Evolutionary conservation across 2,113 vertebrate genomes (phyloP), one percentile per base, ranked within the genome.

Genomic region (Entosphenus tridentatus): DNA sequence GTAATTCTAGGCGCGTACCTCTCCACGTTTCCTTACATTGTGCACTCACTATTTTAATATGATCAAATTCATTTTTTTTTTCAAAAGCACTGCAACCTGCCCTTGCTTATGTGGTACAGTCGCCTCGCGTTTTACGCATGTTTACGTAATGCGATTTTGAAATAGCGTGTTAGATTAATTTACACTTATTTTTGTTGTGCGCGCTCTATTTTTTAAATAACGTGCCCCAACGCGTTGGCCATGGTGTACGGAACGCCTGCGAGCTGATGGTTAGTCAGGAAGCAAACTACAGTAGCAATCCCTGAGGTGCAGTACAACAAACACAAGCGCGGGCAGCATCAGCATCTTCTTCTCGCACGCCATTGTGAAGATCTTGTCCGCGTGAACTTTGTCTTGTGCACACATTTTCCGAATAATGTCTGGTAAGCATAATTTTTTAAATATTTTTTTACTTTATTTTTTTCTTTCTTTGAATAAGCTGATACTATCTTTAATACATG

Each of bases 391-490:
- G 58, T 62, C 58, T 62, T 17, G 58, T 62, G 58, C 58, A 14
- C 58, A 62, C 3, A 17, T 62, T 13, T 14, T 3, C 58, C 16
- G 3, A 14, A 17, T 17, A 62, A 17, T 62, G 58, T 62, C 58
- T 62, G 13, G 13, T 62, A 17, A 14, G 13, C 16, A 14, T 62
- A 14, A 62, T 17, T 62, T 62, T 62, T 62, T 62, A 6, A 5
- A 17, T 8, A 17, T 62, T 62, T 62, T 62, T 62, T 62, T 17
- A 62, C 13, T 14, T 16, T 62, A 14, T 14, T 62, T 16, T 62
- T 62, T 62, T 62, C 58, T 62, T 62, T 62, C 58, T 62, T 62
- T 62, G 16, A 62, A 62, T 62, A 62, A 17, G 58, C 58, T 62
- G 58, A 8, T 62, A 17, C 58, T 62, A 8, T 17, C 4, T 62